A percentile compares a stretch with the other conserved stretches of the same genome.
phyloP scores from a whole-genome alignment of 2,797 vertebrate species.

The Anabas testudineus region DNA sequence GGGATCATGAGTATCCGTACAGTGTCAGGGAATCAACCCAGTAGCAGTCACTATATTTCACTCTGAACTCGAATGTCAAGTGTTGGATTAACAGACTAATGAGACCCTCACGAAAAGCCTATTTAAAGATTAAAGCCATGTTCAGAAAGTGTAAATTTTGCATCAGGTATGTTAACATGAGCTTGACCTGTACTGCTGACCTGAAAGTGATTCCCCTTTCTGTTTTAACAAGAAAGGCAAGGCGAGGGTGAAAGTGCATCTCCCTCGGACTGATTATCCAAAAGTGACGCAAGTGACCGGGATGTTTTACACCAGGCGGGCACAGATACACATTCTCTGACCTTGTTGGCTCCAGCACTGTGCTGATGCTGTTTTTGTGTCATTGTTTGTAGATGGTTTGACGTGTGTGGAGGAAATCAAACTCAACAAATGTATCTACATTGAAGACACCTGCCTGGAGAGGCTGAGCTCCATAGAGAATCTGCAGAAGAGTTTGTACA shows the following conservation, averaged over 20 bases:
- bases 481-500: conserved; percentile 87
- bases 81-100: conserved; percentile 2
- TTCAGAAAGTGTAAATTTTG: conserved; percentile 56
- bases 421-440: conserved; percentile 92
- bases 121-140: conserved; percentile 42
- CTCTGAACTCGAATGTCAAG: background rate
- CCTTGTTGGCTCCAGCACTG: conserved; percentile 10
- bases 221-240: conserved; percentile 62
- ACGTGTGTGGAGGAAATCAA: conserved; percentile 90
- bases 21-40: background rate
- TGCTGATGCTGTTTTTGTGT: background rate
- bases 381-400: conserved; percentile 85
- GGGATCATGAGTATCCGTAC: background rate
- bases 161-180: conserved; percentile 37
- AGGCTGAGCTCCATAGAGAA: conserved; percentile 86
- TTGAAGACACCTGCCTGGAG: conserved; percentile 92
- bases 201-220: conserved; percentile 50
- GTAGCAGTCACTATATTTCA: background rate
- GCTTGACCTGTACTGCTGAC: conserved; percentile 46
- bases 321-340: conserved; percentile 27
- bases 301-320: conserved; percentile 65
- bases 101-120: background rate
- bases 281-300: conserved; percentile 66
- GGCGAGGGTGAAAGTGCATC: conserved; percentile 64
- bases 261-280: conserved; percentile 54